These are phyloP conservation scores for Lepidochrysops patricia DNA, from an alignment of 2,888 invertebrate genomes.

Conservation along the genomic window DNA sequence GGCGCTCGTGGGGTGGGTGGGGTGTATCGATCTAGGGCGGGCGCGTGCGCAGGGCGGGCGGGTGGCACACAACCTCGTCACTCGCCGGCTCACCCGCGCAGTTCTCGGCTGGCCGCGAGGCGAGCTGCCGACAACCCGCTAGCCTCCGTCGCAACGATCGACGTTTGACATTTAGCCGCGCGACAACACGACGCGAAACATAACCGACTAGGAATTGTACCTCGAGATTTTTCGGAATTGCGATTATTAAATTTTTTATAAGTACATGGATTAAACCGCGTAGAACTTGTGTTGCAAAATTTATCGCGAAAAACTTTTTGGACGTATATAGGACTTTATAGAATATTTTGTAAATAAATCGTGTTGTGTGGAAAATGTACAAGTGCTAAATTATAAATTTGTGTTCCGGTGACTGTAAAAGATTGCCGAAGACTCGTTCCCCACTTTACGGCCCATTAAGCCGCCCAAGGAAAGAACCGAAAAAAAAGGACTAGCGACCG, in stretches of 20 bases:
- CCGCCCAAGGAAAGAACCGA: conserved; percentile 47
- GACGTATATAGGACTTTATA: conserved; percentile 4
- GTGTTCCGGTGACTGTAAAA: conserved; percentile 61
- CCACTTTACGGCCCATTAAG: conserved; percentile 67
- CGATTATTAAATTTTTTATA: background rate
- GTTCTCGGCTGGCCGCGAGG: conserved; percentile 65
- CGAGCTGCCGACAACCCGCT: conserved; percentile 47
- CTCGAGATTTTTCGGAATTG: conserved; percentile 20
- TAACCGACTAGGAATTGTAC: conserved; percentile 55
- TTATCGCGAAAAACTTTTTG: conserved; percentile 14
- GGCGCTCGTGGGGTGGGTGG: conserved; percentile 52
- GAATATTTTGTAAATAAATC: conserved; percentile 13
- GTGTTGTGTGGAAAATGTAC: conserved; percentile 40
- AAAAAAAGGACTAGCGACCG: conserved; percentile 54
- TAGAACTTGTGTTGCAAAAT: conserved; percentile 10
- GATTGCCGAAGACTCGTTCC: conserved; percentile 48
- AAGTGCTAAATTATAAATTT: conserved; percentile 38
- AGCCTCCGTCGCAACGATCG: conserved; percentile 25
- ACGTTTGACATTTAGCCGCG: conserved; percentile 54
- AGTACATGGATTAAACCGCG: background rate
- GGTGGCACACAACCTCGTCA: conserved; percentile 40
- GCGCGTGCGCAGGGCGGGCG: conserved; percentile 60
- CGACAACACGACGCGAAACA: conserved; percentile 62
- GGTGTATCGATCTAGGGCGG: conserved; percentile 67
- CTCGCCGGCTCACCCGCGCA: conserved; percentile 45